Evolutionary conservation across 2,113 vertebrate species (phyloP).

Genomic region (Conger conger): DNA sequence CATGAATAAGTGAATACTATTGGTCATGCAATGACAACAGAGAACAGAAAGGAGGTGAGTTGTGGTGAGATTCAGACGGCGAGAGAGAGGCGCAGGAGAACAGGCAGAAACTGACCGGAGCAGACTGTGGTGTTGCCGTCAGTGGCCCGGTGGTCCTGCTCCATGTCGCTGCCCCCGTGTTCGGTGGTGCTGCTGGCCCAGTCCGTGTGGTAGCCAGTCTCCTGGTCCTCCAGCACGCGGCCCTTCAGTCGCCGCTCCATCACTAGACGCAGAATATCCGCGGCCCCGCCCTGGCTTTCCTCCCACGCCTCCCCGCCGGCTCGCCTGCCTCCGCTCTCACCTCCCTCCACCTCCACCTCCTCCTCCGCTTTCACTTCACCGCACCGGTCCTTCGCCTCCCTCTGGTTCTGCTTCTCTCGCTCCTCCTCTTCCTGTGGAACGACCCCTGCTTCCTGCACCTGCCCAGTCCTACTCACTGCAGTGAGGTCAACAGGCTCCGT

Average conservation of each 20-base stretch:
- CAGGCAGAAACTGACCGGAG: constrained; percentile 7
- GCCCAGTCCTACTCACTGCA: not conserved
- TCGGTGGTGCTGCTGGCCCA: constrained; percentile 19
- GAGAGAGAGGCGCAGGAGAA: not conserved
- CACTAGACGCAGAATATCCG: constrained; percentile 26
- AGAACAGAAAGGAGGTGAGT: not conserved
- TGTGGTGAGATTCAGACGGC: not conserved
- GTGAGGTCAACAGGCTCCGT: constrained; percentile 19
- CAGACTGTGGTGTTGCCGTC: constrained; percentile 10
- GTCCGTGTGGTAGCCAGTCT: constrained; percentile 36
- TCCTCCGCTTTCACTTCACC: not conserved
- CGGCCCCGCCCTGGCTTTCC: constrained; percentile 5
- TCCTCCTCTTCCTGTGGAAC: not conserved
- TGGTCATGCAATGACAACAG: not conserved
- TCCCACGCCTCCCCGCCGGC: not conserved
- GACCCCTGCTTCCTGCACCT: not conserved
- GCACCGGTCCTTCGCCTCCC: not conserved
- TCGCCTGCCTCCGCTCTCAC: not conserved
- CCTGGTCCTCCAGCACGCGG: constrained; percentile 22
- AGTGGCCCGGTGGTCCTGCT: constrained; percentile 6
- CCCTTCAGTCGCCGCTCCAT: constrained; percentile 16
- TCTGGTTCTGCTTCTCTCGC: not conserved
- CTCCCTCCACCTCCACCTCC: not conserved
- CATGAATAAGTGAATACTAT: no score
- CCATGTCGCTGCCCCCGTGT: constrained; percentile 23